A percentile compares a stretch with the other conserved stretches of the same genome.
Conservation (phyloP, 2,888 invertebrate genomes). For the Limnephilus rhombicus region DNA sequence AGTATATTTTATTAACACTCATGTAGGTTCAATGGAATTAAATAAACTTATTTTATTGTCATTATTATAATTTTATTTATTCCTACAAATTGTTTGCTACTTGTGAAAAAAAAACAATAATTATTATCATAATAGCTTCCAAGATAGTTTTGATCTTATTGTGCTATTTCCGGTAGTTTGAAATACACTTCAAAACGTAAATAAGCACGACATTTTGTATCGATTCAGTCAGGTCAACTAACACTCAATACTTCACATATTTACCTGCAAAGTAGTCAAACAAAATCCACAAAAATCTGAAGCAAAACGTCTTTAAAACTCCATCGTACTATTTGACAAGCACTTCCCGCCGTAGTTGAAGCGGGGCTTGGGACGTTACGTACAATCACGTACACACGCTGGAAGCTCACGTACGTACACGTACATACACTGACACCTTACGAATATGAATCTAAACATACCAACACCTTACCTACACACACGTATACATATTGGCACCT, state of each 20-base stretch:
- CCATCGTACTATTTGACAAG: constrained; percentile 37
- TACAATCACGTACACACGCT: background rate
- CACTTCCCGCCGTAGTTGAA: constrained; percentile 24
- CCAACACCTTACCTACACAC: background rate
- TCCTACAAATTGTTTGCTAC: too few relatives aligned
- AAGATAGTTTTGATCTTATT: too few relatives aligned
- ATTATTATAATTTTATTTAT: too few relatives aligned
- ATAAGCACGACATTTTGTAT: background rate
- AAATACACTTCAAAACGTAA: background rate
- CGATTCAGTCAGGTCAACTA: background rate
- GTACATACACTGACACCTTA: background rate
- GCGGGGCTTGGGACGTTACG: constrained; percentile 11
- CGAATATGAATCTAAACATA: background rate
- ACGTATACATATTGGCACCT: background rate
- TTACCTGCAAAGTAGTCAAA: background rate
- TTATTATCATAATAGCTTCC: too few relatives aligned
- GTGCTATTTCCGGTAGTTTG: background rate
- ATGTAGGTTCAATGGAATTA: too few relatives aligned
- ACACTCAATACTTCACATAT: background rate
- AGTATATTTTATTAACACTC: too few relatives aligned
- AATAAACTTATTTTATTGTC: too few relatives aligned
- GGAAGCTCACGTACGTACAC: background rate
- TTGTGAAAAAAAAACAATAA: too few relatives aligned
- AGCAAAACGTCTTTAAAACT: constrained; percentile 30
- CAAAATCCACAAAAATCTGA: background rate